A percentile compares a stretch with the other conserved stretches of the same genome.
These are phyloP conservation scores for Nannoperca australis DNA, from an alignment of 2,797 vertebrate species.

Conservation along the genomic window DNA sequence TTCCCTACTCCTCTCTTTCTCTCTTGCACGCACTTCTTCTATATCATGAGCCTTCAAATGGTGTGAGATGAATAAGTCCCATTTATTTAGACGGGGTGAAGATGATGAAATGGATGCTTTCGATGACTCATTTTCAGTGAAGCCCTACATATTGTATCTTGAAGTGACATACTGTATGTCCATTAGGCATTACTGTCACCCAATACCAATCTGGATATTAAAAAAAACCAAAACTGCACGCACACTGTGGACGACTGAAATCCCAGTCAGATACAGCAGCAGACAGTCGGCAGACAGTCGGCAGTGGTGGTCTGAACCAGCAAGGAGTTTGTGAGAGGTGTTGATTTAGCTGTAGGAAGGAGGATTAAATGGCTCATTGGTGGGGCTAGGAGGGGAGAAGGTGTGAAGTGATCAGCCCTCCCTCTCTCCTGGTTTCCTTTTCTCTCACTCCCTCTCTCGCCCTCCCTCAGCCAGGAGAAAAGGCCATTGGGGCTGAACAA, in stretches of 20 bases:
- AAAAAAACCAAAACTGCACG: neutral
- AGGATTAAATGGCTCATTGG: conserved; percentile 97
- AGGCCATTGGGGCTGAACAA: conserved; percentile 92
- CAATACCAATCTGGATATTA: neutral
- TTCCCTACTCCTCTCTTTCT: neutral
- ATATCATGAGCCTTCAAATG: conserved; percentile 2
- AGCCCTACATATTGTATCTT: neutral
- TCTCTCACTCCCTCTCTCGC: conserved; percentile 46
- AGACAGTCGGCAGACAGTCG: conserved; percentile 49
- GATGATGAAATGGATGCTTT: conserved; percentile 2
- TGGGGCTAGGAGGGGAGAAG: conserved; percentile 91
- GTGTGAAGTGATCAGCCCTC: conserved; percentile 86
- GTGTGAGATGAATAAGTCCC: conserved; percentile 7
- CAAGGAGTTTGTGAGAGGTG: conserved; percentile 76
- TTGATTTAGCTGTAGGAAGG: conserved; percentile 88
- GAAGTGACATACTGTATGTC: neutral
- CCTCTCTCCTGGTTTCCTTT: conserved; percentile 50
- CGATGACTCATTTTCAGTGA: neutral
- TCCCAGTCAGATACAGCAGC: conserved; percentile 19
- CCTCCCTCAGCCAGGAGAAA: conserved; percentile 81
- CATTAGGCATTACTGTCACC: neutral
- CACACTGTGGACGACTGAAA: conserved; percentile 5
- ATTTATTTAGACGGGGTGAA: neutral
- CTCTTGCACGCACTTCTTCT: neutral
- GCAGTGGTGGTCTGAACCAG: conserved; percentile 67